A percentile compares a stretch with the other conserved stretches of the same genome.
Conservation (phyloP, 2,113 vertebrate genomes). For the Xiphophorus maculatus region DNA sequence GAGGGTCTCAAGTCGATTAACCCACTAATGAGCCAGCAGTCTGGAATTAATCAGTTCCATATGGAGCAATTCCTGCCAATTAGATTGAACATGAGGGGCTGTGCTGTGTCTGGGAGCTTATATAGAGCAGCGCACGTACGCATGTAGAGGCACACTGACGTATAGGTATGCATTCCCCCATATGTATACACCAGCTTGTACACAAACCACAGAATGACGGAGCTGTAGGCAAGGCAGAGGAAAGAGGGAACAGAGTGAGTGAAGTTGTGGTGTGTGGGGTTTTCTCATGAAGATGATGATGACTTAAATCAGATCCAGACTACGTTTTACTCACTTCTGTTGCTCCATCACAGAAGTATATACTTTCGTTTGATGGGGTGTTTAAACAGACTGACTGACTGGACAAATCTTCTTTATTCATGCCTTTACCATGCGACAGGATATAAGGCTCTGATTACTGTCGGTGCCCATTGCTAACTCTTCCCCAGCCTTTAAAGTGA, state of each 20-base stretch:
- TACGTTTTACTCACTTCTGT: slow-evolving; percentile 33
- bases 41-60: slow-evolving; percentile 83
- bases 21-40: slow-evolving; percentile 81
- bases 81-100: slow-evolving; percentile 70
- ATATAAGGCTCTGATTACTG: slow-evolving; percentile 72
- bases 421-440: slow-evolving; percentile 49
- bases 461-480: slow-evolving; percentile 20
- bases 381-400: slow-evolving; percentile 71
- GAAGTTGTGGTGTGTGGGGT: slow-evolving; percentile 9
- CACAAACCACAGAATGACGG: slow-evolving; percentile 1
- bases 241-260: not conserved
- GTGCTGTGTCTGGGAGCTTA: slow-evolving; percentile 55
- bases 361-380: slow-evolving; percentile 69
- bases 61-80: slow-evolving; percentile 79
- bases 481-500: slow-evolving; percentile 33
- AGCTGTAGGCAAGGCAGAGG: slow-evolving; percentile 26
- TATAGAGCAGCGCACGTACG: slow-evolving; percentile 31
- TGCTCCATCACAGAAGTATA: slow-evolving; percentile 34
- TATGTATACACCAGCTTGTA: slow-evolving; percentile 8
- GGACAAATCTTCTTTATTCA: slow-evolving; percentile 37
- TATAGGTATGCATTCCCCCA: not conserved
- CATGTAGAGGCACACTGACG: slow-evolving; percentile 3
- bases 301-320: slow-evolving; percentile 82
- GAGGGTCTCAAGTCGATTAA: slow-evolving; percentile 72
- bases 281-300: slow-evolving; percentile 67